These are phyloP conservation scores for Varanus komodoensis DNA, from an alignment of 2,113 vertebrate species.

Conservation along the genomic window DNA sequence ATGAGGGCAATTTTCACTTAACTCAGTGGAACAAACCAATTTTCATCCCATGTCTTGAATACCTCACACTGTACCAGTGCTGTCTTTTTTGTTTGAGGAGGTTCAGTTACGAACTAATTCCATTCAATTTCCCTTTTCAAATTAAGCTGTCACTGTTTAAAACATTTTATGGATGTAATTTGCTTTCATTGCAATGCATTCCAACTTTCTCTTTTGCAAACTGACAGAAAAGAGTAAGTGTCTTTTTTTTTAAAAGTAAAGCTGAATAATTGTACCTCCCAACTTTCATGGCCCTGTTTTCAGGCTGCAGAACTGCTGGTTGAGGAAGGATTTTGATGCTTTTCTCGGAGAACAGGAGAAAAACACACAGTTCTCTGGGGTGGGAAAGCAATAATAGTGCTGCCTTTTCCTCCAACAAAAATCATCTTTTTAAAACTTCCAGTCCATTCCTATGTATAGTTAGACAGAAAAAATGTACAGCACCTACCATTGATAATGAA, in stretches of 20 bases:
- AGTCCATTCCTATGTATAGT: too few species aligned
- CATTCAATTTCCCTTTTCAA: conserved; percentile 13
- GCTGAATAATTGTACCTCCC: background rate
- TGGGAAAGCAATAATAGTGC: background rate
- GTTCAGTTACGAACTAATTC: conserved; percentile 12
- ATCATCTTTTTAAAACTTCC: too few species aligned
- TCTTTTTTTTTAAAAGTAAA: background rate
- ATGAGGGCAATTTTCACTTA: background rate
- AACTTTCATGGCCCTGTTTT: background rate
- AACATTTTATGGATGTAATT: background rate
- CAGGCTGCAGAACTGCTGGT: background rate
- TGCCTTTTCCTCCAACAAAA: background rate
- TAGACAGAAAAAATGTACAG: too few species aligned
- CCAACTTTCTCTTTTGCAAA: background rate
- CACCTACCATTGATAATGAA: too few species aligned
- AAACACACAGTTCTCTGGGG: background rate
- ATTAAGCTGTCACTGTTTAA: conserved; percentile 23
- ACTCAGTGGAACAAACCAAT: conserved; percentile 10
- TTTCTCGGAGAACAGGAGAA: background rate
- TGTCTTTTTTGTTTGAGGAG: conserved; percentile 21
- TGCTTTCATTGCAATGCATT: conserved; percentile 5
- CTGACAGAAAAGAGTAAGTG: conserved; percentile 1
- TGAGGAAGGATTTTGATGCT: background rate
- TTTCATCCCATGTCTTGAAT: background rate
- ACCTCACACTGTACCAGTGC: background rate